phyloP scores from a whole-genome alignment of 2,888 invertebrate species.

The Drosophila pseudotalamancana region DNA sequence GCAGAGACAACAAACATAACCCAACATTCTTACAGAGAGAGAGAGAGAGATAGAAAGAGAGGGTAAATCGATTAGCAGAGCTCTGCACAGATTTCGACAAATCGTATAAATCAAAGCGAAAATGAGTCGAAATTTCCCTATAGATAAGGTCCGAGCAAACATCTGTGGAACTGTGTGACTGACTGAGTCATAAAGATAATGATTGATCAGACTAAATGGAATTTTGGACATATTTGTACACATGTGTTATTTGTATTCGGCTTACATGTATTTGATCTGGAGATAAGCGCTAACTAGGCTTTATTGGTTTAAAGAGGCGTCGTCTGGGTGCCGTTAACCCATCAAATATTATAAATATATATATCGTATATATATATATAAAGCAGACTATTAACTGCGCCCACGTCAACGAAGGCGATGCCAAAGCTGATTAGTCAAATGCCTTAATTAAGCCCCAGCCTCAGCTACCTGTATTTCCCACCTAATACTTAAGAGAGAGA shows the following conservation, averaged over 20 bases:
- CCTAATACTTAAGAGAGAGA: neutral
- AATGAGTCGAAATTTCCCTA: constrained; percentile 39
- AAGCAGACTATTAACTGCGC: constrained; percentile 1
- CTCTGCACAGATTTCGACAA: constrained; percentile 24
- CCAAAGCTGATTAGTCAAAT: constrained; percentile 65
- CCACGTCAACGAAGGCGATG: constrained; percentile 36
- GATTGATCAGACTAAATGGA: constrained; percentile 66
- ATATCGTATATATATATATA: neutral
- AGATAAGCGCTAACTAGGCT: constrained; percentile 68
- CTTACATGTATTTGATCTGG: constrained; percentile 50
- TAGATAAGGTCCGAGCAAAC: constrained; percentile 43
- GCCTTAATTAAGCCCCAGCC: constrained; percentile 61
- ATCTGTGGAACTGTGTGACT: constrained; percentile 71
- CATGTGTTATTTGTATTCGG: constrained; percentile 54
- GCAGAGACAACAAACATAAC: constrained; percentile 31
- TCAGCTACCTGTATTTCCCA: constrained; percentile 60
- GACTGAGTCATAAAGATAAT: constrained; percentile 64
- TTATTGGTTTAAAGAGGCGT: constrained; percentile 43
- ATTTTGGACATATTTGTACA: constrained; percentile 32
- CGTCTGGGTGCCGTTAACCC: constrained; percentile 43
- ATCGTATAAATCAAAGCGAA: constrained; percentile 39
- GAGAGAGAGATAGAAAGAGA: neutral
- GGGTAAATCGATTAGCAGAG: neutral
- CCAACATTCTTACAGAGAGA: neutral
- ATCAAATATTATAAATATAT: neutral